These are phyloP conservation scores for Caenorhabditis wallacei DNA, from an alignment of 2,888 invertebrate species.

Conservation along the genomic window DNA sequence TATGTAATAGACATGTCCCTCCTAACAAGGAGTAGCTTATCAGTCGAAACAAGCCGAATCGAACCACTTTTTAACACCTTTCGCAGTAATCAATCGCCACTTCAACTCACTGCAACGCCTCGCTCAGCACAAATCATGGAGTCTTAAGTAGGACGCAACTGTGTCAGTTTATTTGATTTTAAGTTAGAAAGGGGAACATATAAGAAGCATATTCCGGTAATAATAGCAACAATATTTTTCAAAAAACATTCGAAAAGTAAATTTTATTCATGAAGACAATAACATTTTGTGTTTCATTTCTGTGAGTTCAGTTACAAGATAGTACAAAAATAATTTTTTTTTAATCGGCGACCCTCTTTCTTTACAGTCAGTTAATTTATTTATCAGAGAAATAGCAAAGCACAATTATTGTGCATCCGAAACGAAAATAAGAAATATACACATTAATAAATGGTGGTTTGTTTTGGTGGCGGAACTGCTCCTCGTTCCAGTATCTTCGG, in stretches of 20 bases:
- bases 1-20: conserved; percentile 52
- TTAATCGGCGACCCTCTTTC: not conserved
- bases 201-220: too few species aligned
- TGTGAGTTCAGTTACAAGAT: too few species aligned
- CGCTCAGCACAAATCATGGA: conserved; percentile 47
- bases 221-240: too few species aligned
- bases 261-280: too few species aligned
- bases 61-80: conserved; percentile 59
- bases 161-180: too few species aligned
- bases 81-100: conserved; percentile 18
- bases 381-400: not conserved
- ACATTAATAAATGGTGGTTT: conserved; percentile 53
- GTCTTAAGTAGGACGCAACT: not conserved
- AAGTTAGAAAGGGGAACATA: not conserved
- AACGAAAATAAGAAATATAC: conserved; percentile 6
- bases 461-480: conserved; percentile 30
- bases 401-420: conserved; percentile 18
- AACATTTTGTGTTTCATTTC: too few species aligned
- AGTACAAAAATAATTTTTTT: too few species aligned
- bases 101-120: not conserved
- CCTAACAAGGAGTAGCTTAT: conserved; percentile 52
- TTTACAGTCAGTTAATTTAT: conserved; percentile 2
- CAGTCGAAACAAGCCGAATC: conserved; percentile 17
- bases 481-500: conserved; percentile 56
- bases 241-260: too few species aligned